Evolutionary conservation across 2,888 invertebrate genomes (phyloP).

Genomic region (Ischnura elegans): DNA sequence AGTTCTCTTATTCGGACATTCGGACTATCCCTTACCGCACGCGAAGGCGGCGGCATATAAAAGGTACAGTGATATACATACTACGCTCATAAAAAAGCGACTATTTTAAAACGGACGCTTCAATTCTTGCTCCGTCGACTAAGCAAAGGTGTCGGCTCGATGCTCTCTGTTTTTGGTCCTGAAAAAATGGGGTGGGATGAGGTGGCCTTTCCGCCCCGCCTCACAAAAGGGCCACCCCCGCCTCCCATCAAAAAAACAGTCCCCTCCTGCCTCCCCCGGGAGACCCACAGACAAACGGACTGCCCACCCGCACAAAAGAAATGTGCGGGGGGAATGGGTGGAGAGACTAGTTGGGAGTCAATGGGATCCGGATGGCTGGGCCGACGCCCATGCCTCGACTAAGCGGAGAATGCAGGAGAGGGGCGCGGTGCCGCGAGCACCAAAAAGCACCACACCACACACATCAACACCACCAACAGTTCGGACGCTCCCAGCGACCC

Average conservation of each 20-base stretch:
- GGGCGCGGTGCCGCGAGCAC: neutral
- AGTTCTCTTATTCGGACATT: too few relatives aligned
- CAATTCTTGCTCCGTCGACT: neutral
- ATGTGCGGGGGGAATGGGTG: neutral
- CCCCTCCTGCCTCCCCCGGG: too few relatives aligned
- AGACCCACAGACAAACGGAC: neutral
- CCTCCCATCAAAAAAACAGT: neutral
- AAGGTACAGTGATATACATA: neutral
- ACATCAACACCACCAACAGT: neutral
- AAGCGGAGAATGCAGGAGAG: neutral
- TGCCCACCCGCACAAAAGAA: constrained; percentile 1
- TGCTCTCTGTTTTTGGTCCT: neutral
- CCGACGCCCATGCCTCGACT: neutral
- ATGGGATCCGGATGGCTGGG: constrained; percentile 13
- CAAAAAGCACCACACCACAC: neutral
- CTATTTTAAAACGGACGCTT: neutral
- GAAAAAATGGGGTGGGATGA: neutral
- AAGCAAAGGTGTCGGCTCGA: neutral
- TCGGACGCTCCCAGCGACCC: neutral
- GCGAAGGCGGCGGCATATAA: neutral
- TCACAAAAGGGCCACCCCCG: neutral
- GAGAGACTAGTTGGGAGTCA: neutral
- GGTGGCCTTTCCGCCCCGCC: neutral
- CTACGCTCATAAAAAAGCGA: too few relatives aligned
- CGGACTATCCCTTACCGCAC: too few relatives aligned